phyloP scores from a whole-genome alignment of 2,888 invertebrate species.

The Acanthosepion esculentum region DNA sequence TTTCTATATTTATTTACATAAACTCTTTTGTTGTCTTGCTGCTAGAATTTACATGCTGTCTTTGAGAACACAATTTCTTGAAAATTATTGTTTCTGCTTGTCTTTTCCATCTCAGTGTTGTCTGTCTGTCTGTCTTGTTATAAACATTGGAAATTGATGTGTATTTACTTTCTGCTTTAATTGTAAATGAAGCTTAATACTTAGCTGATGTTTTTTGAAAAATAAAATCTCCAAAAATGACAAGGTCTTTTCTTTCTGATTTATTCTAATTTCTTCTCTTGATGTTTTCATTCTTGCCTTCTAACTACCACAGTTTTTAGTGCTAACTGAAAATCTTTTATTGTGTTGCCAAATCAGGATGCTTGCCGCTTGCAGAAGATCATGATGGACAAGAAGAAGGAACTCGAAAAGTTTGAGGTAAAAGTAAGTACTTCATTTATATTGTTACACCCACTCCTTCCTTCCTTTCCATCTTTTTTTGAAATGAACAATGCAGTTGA shows the following conservation, averaged over 20 bases:
- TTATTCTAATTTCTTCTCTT: background rate
- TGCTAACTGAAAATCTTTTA: background rate
- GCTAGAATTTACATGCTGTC: slow-evolving; percentile 33
- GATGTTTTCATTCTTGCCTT: background rate
- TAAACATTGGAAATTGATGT: slow-evolving; percentile 17
- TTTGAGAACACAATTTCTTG: slow-evolving; percentile 33
- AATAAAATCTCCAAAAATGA: background rate
- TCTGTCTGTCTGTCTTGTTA: background rate
- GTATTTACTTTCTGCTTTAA: slow-evolving; percentile 1
- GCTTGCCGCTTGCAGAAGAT: slow-evolving; percentile 87
- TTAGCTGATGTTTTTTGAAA: background rate
- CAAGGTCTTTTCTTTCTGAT: background rate
- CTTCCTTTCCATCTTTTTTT: background rate
- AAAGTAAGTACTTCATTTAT: slow-evolving; percentile 55
- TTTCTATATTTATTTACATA: background rate
- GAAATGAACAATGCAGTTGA: background rate
- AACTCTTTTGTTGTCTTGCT: background rate
- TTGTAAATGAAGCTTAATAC: background rate
- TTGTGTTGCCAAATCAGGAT: slow-evolving; percentile 77
- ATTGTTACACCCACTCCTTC: background rate
- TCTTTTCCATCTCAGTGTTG: background rate
- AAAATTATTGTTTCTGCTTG: background rate
- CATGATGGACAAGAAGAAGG: slow-evolving; percentile 87
- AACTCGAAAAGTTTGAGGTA: slow-evolving; percentile 77
- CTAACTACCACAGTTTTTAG: background rate